Evolutionary conservation across 2,797 vertebrate species (phyloP), one percentile per base, ranked within the genome.

Genomic region (Oryzias sinensis): DNA sequence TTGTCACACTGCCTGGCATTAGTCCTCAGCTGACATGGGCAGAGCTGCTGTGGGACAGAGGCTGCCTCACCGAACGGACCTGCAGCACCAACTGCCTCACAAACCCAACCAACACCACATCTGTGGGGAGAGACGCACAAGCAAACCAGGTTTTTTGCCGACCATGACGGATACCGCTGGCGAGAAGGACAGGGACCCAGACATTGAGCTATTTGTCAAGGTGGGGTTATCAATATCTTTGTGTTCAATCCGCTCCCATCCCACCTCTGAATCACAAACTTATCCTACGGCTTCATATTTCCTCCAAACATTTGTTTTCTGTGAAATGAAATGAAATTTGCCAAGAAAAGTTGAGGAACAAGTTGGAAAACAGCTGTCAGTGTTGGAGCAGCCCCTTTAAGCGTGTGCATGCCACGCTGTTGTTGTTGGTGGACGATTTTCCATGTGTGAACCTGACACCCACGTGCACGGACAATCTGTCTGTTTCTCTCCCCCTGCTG

Each of bases 151-250:
- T 52, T 63, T 22, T 18, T 54, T 62, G 51, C 50, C 57, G 53
- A 93, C 82, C 81, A 95, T 94, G 94, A 94, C 87, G 66, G 94
- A 95, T 75, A 65, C 85, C 57, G 82, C 88, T 56, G 92, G 94
- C 7, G 89, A 90, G 60, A 93, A 94, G 50, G 94, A 97, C 79
- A 94, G 95, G 77, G 94, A 98, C 79, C 96, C 96, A 58, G 96
- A 98, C 86, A 98, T 98, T 56, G 96, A 98, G 82, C 92, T 98
- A 52, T 98, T 98, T 77, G 96, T 98, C 64, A 98, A 97, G 96
- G 96, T 98, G 79, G 76, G 83, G 20, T 41, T 58, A 41, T 50
- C 4, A 41, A 5, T 60, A 20, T 53, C 47, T 5, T 48, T 77
- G 52, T 65, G 64, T 45, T 45, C 14, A 16, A 43, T 68, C 15